Conservation (phyloP, 2,113 vertebrate genomes). For the Calyptomena viridis region DNA sequence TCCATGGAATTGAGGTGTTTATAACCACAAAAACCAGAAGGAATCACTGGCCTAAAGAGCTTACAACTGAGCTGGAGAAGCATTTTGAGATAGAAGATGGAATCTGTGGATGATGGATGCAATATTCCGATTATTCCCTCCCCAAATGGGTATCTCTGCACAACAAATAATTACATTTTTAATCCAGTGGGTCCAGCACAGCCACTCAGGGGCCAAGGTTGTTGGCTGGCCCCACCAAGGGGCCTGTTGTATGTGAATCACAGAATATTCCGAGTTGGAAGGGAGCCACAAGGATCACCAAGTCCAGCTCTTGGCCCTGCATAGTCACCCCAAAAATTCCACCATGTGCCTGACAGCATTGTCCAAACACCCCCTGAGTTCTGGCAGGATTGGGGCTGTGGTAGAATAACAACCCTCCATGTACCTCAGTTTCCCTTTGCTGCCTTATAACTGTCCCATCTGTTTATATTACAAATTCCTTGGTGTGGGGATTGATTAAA, state of each 20-base stretch:
- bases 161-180: not conserved
- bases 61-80: not conserved
- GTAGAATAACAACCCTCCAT: fast-evolving
- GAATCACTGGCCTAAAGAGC: not conserved
- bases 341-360: not conserved
- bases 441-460: not conserved
- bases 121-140: not conserved
- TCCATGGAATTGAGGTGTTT: not conserved
- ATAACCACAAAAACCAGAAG: not conserved
- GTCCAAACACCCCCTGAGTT: too few species aligned
- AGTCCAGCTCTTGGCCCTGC: not conserved
- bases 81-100: not conserved
- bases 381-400: not conserved
- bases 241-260: not conserved
- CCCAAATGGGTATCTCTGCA: fast-evolving
- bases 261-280: not conserved
- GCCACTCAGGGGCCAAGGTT: not conserved
- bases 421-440: not conserved
- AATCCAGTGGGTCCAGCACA: too few species aligned
- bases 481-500: too few species aligned
- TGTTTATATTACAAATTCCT: too few species aligned
- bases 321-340: not conserved
- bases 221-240: not conserved
- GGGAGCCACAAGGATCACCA: too few species aligned
- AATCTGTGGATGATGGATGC: not conserved